Evolutionary conservation across 1,140 invertebrate species (phyloP).

Genomic region (Saccostrea echinata): DNA sequence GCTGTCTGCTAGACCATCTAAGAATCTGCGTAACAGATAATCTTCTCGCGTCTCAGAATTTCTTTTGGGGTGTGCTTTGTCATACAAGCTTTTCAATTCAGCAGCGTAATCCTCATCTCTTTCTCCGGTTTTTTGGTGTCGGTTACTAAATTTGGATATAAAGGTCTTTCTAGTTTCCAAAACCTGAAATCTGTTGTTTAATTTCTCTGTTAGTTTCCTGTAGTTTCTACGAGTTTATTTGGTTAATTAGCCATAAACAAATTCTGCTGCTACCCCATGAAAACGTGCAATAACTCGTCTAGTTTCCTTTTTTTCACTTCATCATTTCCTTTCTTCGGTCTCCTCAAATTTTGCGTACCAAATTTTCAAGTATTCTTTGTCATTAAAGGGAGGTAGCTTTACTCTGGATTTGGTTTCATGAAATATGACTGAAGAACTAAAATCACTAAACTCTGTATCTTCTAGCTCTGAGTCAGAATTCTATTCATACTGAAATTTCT

Average conservation of each 20-base stretch:
- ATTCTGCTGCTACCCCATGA: constrained; percentile 20
- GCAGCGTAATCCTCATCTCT: constrained; percentile 41
- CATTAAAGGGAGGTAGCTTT: constrained; percentile 40
- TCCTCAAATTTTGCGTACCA: constrained; percentile 50
- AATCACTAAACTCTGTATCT: not conserved
- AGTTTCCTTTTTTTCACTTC: not conserved
- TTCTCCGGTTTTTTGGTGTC: constrained; percentile 37
- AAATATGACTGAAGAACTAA: not conserved
- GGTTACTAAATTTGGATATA: constrained; percentile 24
- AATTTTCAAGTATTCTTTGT: constrained; percentile 46
- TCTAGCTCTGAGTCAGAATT: not conserved
- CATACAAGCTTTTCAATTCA: constrained; percentile 34
- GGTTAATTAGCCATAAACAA: constrained; percentile 40
- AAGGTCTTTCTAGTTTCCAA: constrained; percentile 41
- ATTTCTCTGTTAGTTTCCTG: constrained; percentile 12
- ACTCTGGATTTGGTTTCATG: constrained; percentile 15
- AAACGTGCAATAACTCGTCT: not conserved
- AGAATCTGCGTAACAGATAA: constrained; percentile 27
- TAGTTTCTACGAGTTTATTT: not conserved
- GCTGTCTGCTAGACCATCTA: constrained; percentile 32
- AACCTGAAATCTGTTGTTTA: constrained; percentile 36
- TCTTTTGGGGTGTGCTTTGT: constrained; percentile 39
- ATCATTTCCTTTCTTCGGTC: not conserved
- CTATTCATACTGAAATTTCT: not conserved
- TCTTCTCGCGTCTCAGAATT: constrained; percentile 12